Evolutionary conservation across 2,888 invertebrate genomes (phyloP).

Genomic region (Eupithecia abbreviata): DNA sequence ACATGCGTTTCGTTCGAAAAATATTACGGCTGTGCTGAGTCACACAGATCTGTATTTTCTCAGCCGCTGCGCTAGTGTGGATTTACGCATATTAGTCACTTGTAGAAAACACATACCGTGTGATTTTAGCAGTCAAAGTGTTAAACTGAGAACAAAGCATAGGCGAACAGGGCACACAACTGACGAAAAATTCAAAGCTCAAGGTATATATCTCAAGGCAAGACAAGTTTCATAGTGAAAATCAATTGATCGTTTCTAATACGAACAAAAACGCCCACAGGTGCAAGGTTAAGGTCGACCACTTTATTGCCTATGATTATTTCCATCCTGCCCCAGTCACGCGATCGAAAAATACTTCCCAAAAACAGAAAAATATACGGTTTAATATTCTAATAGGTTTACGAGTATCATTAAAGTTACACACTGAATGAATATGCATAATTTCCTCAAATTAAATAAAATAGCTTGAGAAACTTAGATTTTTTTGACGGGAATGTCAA

Average conservation of each 20-base stretch:
- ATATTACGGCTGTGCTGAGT: too few relatives aligned
- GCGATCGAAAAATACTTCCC: constrained; percentile 42
- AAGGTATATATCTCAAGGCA: not conserved
- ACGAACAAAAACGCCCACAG: constrained; percentile 11
- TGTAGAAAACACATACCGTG: too few relatives aligned
- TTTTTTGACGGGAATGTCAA: constrained; percentile 38
- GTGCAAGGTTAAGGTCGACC: constrained; percentile 9
- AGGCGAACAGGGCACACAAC: not conserved
- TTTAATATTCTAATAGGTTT: constrained; percentile 44
- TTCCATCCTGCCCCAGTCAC: constrained; percentile 38
- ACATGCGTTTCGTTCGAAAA: too few relatives aligned
- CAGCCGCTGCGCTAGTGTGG: too few relatives aligned
- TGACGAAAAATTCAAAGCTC: not conserved
- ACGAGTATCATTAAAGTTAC: constrained; percentile 41
- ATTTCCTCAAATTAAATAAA: constrained; percentile 39
- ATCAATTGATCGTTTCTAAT: not conserved
- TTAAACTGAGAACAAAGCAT: too few relatives aligned
- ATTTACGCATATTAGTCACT: too few relatives aligned
- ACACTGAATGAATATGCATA: constrained; percentile 43
- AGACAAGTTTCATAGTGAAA: not conserved
- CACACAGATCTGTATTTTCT: too few relatives aligned
- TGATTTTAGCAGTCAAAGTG: too few relatives aligned
- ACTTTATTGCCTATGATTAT: constrained; percentile 24
- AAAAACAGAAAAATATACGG: constrained; percentile 23
- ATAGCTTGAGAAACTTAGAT: constrained; percentile 36